Evolutionary conservation across 2,113 vertebrate genomes (phyloP).

Genomic region (Paedocypris sp.): DNA sequence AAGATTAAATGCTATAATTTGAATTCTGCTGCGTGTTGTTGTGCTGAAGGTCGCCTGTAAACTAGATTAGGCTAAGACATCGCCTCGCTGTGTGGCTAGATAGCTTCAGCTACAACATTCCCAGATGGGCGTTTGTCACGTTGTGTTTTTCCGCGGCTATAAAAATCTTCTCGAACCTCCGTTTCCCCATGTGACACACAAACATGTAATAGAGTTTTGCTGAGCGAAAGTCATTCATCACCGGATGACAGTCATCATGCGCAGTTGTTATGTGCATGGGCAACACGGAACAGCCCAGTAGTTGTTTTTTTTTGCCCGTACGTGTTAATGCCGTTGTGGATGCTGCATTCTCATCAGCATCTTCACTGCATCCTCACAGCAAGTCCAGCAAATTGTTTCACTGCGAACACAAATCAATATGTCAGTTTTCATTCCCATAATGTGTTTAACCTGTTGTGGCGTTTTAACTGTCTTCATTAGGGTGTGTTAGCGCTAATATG

Average conservation of each 20-base stretch:
- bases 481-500: slow-evolving; percentile 37
- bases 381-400: slow-evolving; percentile 36
- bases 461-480: slow-evolving; percentile 42
- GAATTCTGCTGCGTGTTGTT: too few species aligned
- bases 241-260: neutral
- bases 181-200: neutral
- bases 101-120: too few species aligned
- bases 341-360: too few species aligned
- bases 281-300: too few species aligned
- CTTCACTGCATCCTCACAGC: too few species aligned
- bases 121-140: too few species aligned
- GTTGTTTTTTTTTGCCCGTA: too few species aligned
- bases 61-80: too few species aligned
- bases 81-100: too few species aligned
- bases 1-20: neutral
- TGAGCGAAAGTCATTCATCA: neutral
- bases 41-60: too few species aligned
- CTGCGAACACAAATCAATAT: slow-evolving; percentile 48
- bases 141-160: too few species aligned
- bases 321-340: neutral
- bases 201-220: neutral
- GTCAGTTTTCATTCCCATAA: slow-evolving; percentile 34
- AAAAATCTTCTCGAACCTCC: too few species aligned
- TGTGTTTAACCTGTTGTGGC: slow-evolving; percentile 34
- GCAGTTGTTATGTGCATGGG: neutral